phyloP scores from a whole-genome alignment of 2,797 vertebrate species.

The Malacoraja senta region DNA sequence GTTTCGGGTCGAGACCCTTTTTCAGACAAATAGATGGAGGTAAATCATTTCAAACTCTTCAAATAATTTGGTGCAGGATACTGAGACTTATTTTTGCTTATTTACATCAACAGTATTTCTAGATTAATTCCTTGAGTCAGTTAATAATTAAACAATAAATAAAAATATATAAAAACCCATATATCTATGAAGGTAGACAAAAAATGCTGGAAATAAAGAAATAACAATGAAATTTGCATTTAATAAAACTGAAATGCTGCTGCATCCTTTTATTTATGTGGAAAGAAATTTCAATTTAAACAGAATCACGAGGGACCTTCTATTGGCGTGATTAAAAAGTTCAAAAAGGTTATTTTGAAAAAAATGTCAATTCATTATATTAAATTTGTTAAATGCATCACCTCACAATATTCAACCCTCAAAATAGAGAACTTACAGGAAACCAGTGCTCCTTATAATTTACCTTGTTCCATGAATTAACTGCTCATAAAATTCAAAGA shows the following conservation, averaged over 20 bases:
- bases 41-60: background rate
- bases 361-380: background rate
- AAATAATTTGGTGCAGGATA: background rate
- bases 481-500: background rate
- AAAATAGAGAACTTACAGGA: background rate
- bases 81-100: background rate
- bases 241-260: background rate
- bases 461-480: background rate
- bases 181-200: background rate
- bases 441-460: background rate
- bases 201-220: background rate
- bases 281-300: background rate
- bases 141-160: background rate
- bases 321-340: background rate
- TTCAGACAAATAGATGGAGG: no score
- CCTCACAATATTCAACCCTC: background rate
- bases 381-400: background rate
- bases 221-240: background rate
- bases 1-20: no score
- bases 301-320: background rate
- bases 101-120: background rate
- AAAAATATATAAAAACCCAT: background rate
- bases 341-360: background rate
- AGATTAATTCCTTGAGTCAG: background rate
- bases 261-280: background rate